Evolutionary conservation across 2,888 invertebrate species (phyloP), one percentile per base, ranked within the genome.

Genomic region (Lasioglossum marginatum): DNA sequence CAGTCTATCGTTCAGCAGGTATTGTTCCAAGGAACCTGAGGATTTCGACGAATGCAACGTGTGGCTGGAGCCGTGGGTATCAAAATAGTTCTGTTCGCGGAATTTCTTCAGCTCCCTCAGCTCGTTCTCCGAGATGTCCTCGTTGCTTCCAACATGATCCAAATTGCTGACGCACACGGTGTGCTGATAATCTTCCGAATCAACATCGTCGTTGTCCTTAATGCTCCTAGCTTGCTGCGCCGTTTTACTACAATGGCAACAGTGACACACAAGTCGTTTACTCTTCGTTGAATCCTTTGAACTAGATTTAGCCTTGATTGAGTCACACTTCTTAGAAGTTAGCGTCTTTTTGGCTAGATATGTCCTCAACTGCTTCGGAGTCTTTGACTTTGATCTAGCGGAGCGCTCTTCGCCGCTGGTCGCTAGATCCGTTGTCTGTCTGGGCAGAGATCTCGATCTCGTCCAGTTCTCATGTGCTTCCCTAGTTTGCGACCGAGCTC

Each of bases 21-120:
- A 97, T 76, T 96, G 95, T 86, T 96, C 96, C 0, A 96, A 93
- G 78, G 96, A 97, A 88, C 95, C 89, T 0, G 93, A 93, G 2
- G 89, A 92, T 57, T 87, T 82, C 5, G 93, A 90, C 0, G 92
- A 91, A 10, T 81, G 77, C 6, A 93, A 80, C 6, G 92, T 92
- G 2, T 89, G 87, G n/a, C 82, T 86, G 2, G 96, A 95, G 0
- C 96, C 96, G 91, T 96, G 96, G n/a, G 96, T 96, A 88, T 97
- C 97, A 83, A 97, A 97, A 90, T 96, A 97, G 90, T 97, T 96
- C 12, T 96, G 95, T 2, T 95, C 94, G 23, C 97, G 95, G 88
- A 97, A 97, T 88, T 96, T 95, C 84, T 95, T 90, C 31, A 95
- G 45, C 16, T 94, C 91, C 12, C 87, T 85, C 19, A 90, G 27